Percentiles rank a stretch among this genome's conserved stretches.
Conservation (phyloP, 2,888 invertebrate genomes). For the Stramonita haemastoma region DNA sequence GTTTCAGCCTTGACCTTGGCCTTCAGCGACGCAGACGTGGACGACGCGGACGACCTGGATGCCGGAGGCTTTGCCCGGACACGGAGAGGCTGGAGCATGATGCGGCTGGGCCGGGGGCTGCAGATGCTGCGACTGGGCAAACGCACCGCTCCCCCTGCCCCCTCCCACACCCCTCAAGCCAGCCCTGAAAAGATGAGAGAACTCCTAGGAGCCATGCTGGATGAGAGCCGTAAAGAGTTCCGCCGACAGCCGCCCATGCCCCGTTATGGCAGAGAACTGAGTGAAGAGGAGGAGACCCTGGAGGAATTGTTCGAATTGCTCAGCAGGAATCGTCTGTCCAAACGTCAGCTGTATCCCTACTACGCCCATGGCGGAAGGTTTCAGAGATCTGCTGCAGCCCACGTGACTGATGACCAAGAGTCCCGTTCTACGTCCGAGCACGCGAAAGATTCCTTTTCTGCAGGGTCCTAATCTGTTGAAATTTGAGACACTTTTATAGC, state of each 20-base stretch:
- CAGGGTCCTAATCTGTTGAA: not conserved
- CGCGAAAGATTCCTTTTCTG: not conserved
- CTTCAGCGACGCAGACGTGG: not conserved
- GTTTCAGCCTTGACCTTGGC: not conserved
- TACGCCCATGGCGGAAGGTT: not conserved
- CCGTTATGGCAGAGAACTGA: constrained; percentile 42
- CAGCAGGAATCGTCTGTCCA: not conserved
- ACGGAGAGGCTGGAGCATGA: constrained; percentile 48
- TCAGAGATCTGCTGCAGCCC: not conserved
- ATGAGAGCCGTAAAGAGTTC: constrained; percentile 5
- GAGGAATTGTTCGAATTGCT: not conserved
- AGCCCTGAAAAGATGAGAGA: constrained; percentile 35
- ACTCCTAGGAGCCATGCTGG: constrained; percentile 24
- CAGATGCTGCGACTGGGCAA: constrained; percentile 53
- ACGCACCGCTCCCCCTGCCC: constrained; percentile 33
- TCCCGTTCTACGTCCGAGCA: not conserved
- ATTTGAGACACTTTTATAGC: no score
- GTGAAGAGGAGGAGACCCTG: not conserved
- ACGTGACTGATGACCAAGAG: no score
- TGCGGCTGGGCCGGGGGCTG: constrained; percentile 47
- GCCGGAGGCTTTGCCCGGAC: constrained; percentile 21
- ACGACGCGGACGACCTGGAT: not conserved
- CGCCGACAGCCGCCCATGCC: constrained; percentile 45
- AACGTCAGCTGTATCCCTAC: not conserved
- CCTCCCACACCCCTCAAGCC: not conserved